A percentile compares a stretch with the other conserved stretches of the same genome.
These are phyloP conservation scores for Zaprionus capensis DNA, from an alignment of 1,140 invertebrate species.

Conservation along the genomic window DNA sequence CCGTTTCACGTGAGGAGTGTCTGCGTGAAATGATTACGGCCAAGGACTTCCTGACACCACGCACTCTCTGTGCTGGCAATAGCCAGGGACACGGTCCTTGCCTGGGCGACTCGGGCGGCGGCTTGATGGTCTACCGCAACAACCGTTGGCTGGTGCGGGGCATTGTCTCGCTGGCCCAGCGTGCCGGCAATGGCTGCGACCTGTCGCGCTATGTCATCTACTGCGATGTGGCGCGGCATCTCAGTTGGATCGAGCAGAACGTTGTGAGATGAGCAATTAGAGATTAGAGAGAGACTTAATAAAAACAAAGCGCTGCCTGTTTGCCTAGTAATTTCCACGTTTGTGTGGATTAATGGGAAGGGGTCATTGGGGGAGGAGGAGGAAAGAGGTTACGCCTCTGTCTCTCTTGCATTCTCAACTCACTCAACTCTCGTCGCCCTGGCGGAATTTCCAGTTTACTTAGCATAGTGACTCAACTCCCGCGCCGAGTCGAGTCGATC, in stretches of 20 bases:
- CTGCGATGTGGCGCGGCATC: constrained; percentile 65
- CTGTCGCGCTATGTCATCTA: constrained; percentile 71
- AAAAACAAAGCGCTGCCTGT: constrained; percentile 38
- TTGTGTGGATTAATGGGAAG: not conserved
- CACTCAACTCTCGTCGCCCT: constrained; percentile 15
- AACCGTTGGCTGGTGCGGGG: constrained; percentile 65
- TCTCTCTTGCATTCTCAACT: not conserved
- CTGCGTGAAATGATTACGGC: constrained; percentile 48
- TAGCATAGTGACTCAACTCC: constrained; percentile 32
- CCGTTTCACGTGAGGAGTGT: constrained; percentile 58
- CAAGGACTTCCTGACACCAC: constrained; percentile 61
- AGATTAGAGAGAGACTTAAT: not conserved
- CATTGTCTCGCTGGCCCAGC: constrained; percentile 61
- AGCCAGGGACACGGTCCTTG: constrained; percentile 59
- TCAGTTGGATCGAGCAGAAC: constrained; percentile 57
- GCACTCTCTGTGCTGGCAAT: constrained; percentile 74
- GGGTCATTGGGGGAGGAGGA: not conserved
- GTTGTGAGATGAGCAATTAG: constrained; percentile 35
- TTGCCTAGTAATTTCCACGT: constrained; percentile 31
- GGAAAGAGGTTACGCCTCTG: not conserved
- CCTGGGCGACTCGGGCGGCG: constrained; percentile 71
- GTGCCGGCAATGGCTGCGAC: constrained; percentile 53
- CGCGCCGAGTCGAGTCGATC: not conserved
- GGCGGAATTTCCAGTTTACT: constrained; percentile 70
- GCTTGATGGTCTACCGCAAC: constrained; percentile 60